These are phyloP conservation scores for Drosophila flavopinicola DNA, from an alignment of 2,888 invertebrate species.

Conservation along the genomic window DNA sequence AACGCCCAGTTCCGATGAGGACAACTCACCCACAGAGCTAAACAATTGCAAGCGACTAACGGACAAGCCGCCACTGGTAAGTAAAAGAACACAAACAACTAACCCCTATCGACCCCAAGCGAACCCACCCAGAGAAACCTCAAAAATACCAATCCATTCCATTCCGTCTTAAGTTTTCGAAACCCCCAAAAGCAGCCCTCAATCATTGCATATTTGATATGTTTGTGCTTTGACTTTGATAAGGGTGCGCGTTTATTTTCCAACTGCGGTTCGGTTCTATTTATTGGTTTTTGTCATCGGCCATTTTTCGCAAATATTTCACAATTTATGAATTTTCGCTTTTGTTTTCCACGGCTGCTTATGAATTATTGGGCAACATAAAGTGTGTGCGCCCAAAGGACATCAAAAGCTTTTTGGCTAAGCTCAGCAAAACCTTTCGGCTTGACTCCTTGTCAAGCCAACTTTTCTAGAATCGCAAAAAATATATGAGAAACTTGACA, in stretches of 20 bases:
- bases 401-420: slow-evolving; percentile 47
- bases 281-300: slow-evolving; percentile 65
- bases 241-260: slow-evolving; percentile 69
- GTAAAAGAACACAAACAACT: slow-evolving; percentile 40
- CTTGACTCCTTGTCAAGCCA: slow-evolving; percentile 14
- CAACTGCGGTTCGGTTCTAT: slow-evolving; percentile 57
- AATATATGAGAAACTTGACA: slow-evolving; percentile 12
- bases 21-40: slow-evolving; percentile 93
- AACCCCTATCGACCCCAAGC: neutral
- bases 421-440: slow-evolving; percentile 41
- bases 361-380: slow-evolving; percentile 75
- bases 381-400: slow-evolving; percentile 34
- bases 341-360: slow-evolving; percentile 43
- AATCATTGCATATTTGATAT: slow-evolving; percentile 56
- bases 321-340: slow-evolving; percentile 51
- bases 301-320: slow-evolving; percentile 47
- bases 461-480: slow-evolving; percentile 6
- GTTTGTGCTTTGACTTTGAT: slow-evolving; percentile 69
- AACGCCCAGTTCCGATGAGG: slow-evolving; percentile 90
- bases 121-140: slow-evolving; percentile 7
- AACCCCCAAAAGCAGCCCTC: slow-evolving; percentile 3
- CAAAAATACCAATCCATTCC: slow-evolving; percentile 18
- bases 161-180: slow-evolving; percentile 11
- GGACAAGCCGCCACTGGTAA: slow-evolving; percentile 90
- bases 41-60: slow-evolving; percentile 92